A percentile compares a stretch with the other conserved stretches of the same genome.
These are phyloP conservation scores for Cecidostiba fungosa DNA, from an alignment of 2,888 invertebrate genomes.

Conservation along the genomic window DNA sequence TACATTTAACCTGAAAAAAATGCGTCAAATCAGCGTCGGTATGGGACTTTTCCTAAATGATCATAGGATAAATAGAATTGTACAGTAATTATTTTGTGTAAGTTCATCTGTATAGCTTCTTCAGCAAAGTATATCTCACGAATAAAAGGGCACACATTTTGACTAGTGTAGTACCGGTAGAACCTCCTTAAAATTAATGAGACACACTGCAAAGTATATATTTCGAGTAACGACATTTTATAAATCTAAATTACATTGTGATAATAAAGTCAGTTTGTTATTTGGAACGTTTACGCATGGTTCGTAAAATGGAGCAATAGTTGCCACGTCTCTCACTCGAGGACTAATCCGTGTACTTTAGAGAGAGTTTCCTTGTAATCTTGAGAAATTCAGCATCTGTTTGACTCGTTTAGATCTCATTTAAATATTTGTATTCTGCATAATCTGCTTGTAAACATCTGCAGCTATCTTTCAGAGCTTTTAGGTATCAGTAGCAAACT, in stretches of 20 bases:
- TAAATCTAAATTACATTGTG: neutral
- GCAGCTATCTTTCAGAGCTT: neutral
- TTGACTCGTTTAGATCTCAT: neutral
- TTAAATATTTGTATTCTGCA: neutral
- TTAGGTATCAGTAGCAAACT: neutral
- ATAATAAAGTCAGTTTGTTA: neutral
- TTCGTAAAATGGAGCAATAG: neutral
- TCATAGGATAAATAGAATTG: too few relatives aligned
- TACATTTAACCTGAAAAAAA: too few relatives aligned
- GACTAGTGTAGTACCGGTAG: too few relatives aligned
- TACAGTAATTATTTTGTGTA: too few relatives aligned
- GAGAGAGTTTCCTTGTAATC: conserved; percentile 6
- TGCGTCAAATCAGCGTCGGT: too few relatives aligned
- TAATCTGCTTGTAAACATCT: neutral
- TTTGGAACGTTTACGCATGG: too few relatives aligned
- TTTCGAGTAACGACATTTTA: neutral
- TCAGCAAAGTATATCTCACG: too few relatives aligned
- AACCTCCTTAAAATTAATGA: too few relatives aligned
- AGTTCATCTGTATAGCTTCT: too few relatives aligned
- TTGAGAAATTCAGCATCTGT: conserved; percentile 1
- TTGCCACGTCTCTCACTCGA: neutral
- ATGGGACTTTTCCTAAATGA: too few relatives aligned
- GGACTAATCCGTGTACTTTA: neutral
- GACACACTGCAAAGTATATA: too few relatives aligned
- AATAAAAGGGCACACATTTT: too few relatives aligned